Evolutionary conservation across 2,888 invertebrate genomes (phyloP), one percentile per base, ranked within the genome.

Genomic region (Thysanoteuthis rhombus): DNA sequence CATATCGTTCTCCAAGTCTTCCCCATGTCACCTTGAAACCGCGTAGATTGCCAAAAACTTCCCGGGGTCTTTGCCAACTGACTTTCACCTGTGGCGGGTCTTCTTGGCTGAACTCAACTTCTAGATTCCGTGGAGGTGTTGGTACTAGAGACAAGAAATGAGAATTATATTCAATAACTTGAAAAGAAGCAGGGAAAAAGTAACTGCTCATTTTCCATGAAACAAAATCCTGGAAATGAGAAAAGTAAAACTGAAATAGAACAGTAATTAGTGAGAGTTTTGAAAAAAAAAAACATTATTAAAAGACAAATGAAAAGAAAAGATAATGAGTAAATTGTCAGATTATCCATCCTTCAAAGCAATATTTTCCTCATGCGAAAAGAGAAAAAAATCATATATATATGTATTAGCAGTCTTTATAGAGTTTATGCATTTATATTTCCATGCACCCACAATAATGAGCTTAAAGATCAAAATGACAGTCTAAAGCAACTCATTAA

Each of bases 61-160:
- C 98, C 1, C 98, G 98, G 0, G 99, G 99, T 95, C 98, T 98
- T 22, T 98, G 98, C 99, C 99, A 99, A 97, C 99, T 99, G 94
- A 99, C 97, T 97, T 99, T 98, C 94, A 99, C 98, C 47, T 99
- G 98, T 40, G 98, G 98, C 2, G 99, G 98, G 95, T 99, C 98
- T 94, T 98, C 98, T 97, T 98, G 98, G 96, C 98, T 98, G 94
- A 99, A 98, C 97, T 98, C 98, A 96, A 96, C 96, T 89, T 97
- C 96, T 92, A 97, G 96, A 93, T 97, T 96, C 38, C 96, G 96
- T 10, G 97, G 97, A 91, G 96, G 96, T 39, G 97, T 96, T 5
- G 97, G 97, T 28, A 97, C 97, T 97, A 95, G 25, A 75, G 36
- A n/a, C n/a, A 92, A 97, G 95, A 52, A 93, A 94, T 93, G 45